phyloP scores from a whole-genome alignment of 1,140 invertebrate species.

The Diachasma alloeum region DNA sequence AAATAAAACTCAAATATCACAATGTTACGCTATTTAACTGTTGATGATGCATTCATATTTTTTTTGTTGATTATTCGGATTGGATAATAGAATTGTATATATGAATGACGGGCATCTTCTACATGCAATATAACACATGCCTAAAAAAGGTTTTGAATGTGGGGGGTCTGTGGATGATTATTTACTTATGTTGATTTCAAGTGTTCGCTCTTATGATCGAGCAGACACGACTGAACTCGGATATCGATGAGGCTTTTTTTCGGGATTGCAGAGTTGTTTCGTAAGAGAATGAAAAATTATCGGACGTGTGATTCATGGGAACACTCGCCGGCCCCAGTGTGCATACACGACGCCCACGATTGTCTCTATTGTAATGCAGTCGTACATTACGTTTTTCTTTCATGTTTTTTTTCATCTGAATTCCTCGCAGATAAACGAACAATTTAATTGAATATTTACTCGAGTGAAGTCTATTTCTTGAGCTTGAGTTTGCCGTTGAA shows the following conservation, averaged over 20 bases:
- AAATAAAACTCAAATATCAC: too few relatives aligned
- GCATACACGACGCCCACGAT: neutral
- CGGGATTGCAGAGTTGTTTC: neutral
- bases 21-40: too few relatives aligned
- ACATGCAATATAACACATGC: too few relatives aligned
- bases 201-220: neutral
- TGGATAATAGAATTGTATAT: too few relatives aligned
- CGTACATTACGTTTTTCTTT: neutral
- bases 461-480: neutral
- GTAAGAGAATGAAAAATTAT: neutral
- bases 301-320: neutral
- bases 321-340: neutral
- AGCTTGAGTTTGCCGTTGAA: neutral
- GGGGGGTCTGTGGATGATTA: neutral
- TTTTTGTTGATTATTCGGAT: too few relatives aligned
- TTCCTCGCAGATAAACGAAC: neutral
- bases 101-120: too few relatives aligned
- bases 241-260: neutral
- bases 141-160: neutral
- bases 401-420: neutral
- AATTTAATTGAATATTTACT: neutral
- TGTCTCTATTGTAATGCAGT: neutral
- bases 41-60: too few relatives aligned
- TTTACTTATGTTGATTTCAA: neutral
- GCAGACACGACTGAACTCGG: neutral